Conservation (phyloP, 2,888 invertebrate species). For the Drosophila acutilabella region DNA sequence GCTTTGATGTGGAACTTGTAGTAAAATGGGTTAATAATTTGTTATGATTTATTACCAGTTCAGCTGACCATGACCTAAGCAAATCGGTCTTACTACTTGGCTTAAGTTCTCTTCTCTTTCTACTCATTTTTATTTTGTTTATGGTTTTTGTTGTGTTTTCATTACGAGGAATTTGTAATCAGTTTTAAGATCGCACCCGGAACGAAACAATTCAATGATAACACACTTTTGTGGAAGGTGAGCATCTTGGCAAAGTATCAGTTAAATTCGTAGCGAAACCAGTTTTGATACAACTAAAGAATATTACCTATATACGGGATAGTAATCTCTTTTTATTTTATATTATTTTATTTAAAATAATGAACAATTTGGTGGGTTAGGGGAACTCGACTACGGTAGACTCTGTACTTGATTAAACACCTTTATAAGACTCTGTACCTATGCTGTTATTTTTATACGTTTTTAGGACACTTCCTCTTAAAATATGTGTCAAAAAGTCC, state of each 20-base stretch:
- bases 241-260: constrained; percentile 46
- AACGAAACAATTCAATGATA: constrained; percentile 66
- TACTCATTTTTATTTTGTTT: no score
- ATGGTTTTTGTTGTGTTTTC: constrained; percentile 1
- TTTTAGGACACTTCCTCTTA: no score
- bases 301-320: background rate
- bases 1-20: constrained; percentile 18
- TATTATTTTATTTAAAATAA: background rate
- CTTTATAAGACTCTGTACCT: no score
- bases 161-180: constrained; percentile 38
- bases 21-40: constrained; percentile 44
- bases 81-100: constrained; percentile 43
- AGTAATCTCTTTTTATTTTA: background rate
- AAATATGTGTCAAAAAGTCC: background rate
- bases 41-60: constrained; percentile 37
- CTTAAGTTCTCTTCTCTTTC: constrained; percentile 11
- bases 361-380: no score
- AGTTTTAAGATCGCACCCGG: constrained; percentile 40
- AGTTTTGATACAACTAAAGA: constrained; percentile 35
- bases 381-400: no score
- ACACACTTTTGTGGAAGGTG: constrained; percentile 62
- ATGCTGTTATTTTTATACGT: no score
- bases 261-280: constrained; percentile 41
- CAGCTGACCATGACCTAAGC: constrained; percentile 50
- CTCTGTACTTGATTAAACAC: no score